These are phyloP conservation scores for Fulica atra DNA, from an alignment of 2,113 vertebrate genomes.

Conservation along the genomic window DNA sequence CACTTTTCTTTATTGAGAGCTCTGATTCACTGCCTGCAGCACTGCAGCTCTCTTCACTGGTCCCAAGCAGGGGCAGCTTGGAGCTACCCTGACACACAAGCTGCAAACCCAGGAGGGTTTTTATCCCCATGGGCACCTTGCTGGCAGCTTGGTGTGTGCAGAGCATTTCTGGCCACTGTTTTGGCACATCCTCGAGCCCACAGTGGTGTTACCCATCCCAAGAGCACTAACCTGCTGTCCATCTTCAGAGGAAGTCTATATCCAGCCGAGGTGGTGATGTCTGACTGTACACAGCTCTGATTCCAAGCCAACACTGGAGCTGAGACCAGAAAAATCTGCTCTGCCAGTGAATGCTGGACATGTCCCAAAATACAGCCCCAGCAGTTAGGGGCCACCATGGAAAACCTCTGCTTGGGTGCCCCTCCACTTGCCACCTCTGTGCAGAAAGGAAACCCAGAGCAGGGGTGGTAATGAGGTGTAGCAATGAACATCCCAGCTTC, in stretches of 20 bases:
- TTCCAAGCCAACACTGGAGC: neutral
- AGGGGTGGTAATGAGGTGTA: accelerated
- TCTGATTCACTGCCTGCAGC: neutral
- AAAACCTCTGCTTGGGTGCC: neutral
- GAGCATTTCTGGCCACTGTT: neutral
- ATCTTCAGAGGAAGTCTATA: neutral
- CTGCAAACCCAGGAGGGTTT: neutral
- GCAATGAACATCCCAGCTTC: neutral
- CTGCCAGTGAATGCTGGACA: neutral
- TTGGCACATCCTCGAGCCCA: neutral
- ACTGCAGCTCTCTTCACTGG: neutral
- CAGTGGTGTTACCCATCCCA: neutral
- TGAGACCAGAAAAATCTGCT: neutral
- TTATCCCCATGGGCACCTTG: neutral
- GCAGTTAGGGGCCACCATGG: neutral
- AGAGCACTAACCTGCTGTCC: neutral
- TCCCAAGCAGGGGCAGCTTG: neutral
- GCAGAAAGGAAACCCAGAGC: accelerated
- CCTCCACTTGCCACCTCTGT: accelerated
- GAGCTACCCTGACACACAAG: neutral
- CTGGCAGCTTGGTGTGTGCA: neutral
- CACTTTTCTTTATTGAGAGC: neutral
- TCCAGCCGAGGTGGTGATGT: neutral
- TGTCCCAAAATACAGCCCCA: neutral
- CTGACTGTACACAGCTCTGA: neutral